Conservation (phyloP, 2,113 vertebrate genomes). For the Zosterops borbonicus region DNA sequence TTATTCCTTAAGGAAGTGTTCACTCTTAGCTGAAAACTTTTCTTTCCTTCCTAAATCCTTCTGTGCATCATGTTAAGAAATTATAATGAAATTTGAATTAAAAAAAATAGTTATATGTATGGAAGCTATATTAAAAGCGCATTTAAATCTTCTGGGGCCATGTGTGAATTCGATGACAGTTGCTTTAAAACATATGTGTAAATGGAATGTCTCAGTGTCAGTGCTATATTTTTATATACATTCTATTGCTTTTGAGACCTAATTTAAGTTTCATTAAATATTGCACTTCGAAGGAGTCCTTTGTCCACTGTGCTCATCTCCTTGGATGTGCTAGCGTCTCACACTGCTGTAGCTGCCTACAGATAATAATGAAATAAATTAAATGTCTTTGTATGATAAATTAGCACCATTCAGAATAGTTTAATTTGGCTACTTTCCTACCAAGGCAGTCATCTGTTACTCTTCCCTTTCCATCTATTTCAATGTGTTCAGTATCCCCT, state of each 20-base stretch:
- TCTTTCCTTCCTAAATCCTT: background rate
- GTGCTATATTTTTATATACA: conserved; percentile 35
- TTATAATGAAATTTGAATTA: background rate
- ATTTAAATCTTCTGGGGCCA: background rate
- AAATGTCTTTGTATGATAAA: conserved; percentile 36
- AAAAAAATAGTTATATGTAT: background rate
- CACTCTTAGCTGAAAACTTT: background rate
- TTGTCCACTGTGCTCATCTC: background rate
- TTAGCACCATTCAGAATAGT: background rate
- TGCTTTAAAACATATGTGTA: background rate
- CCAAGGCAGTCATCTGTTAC: background rate
- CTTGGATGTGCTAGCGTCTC: background rate
- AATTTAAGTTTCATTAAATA: conserved; percentile 63
- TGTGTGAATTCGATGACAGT: background rate
- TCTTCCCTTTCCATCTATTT: background rate
- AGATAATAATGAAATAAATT: conserved; percentile 44
- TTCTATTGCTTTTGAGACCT: conserved; percentile 39
- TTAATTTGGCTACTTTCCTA: background rate
- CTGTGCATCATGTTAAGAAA: background rate
- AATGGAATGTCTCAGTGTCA: background rate
- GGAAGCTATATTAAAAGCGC: background rate
- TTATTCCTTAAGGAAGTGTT: background rate
- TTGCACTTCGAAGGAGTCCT: conserved; percentile 11
- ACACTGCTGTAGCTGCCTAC: background rate
- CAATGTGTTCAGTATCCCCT: background rate